Evolutionary conservation across 2,888 invertebrate genomes (phyloP).

Genomic region (Chelonus formosanus): DNA sequence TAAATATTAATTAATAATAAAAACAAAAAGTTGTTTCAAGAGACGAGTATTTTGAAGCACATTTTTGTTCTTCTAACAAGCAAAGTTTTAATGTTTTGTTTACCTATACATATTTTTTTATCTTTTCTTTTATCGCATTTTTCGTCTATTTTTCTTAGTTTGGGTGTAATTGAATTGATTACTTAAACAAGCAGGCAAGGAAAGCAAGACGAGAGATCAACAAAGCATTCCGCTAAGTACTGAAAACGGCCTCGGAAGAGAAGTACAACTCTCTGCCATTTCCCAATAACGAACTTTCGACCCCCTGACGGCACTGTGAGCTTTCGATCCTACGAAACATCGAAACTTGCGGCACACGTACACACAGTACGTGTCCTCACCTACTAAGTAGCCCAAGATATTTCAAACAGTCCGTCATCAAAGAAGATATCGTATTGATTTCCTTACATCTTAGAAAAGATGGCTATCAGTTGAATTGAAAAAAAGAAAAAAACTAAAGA

Average conservation of each 20-base stretch:
- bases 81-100: no score
- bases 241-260: slow-evolving; percentile 31
- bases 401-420: slow-evolving; percentile 11
- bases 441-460: slow-evolving; percentile 6
- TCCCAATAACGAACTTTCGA: slow-evolving; percentile 39
- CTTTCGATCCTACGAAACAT: slow-evolving; percentile 19
- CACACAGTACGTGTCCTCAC: slow-evolving; percentile 28
- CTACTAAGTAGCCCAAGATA: slow-evolving; percentile 33
- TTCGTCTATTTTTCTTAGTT: slow-evolving; percentile 21
- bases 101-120: no score
- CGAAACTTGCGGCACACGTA: slow-evolving; percentile 25
- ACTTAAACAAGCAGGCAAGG: slow-evolving; percentile 41
- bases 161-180: slow-evolving; percentile 43
- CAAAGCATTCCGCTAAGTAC: slow-evolving; percentile 40
- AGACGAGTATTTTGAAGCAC: not conserved
- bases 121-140: not conserved
- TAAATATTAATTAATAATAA: no score
- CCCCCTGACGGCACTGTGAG: slow-evolving; percentile 1
- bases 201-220: slow-evolving; percentile 37
- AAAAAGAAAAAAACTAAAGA: slow-evolving; percentile 22
- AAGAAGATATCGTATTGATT: no score
- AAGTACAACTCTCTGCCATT: slow-evolving; percentile 34
- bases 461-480: slow-evolving; percentile 24
- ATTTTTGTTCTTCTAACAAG: no score
- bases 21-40: not conserved